These are phyloP conservation scores for Cephonodes hylas DNA, from an alignment of 2,888 invertebrate species.

Conservation along the genomic window DNA sequence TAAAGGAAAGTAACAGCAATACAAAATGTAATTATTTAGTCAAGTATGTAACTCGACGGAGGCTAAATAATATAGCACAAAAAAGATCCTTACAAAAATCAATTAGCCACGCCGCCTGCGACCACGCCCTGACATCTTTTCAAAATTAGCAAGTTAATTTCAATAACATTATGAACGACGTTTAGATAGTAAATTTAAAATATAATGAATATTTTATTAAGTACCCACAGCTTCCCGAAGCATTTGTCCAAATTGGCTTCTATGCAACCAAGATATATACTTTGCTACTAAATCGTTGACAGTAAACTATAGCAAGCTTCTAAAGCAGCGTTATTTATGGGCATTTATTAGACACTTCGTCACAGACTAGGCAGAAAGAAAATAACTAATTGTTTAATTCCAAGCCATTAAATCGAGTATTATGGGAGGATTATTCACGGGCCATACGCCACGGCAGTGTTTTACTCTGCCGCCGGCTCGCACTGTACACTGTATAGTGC, in stretches of 20 bases:
- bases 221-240: background rate
- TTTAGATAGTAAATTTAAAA: background rate
- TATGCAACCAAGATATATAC: background rate
- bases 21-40: background rate
- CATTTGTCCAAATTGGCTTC: background rate
- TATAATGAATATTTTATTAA: background rate
- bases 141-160: background rate
- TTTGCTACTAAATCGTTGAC: too few relatives aligned
- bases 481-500: slow-evolving; percentile 24
- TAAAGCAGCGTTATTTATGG: background rate
- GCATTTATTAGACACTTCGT: slow-evolving; percentile 29
- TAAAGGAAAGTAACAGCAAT: background rate
- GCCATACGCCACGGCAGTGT: slow-evolving; percentile 72
- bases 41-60: background rate
- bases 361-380: slow-evolving; percentile 75
- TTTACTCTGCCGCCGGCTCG: slow-evolving; percentile 38
- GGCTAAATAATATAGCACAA: background rate
- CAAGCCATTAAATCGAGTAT: slow-evolving; percentile 77
- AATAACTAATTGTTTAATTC: slow-evolving; percentile 80
- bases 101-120: background rate
- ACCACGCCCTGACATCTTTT: background rate
- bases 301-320: background rate
- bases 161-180: background rate
- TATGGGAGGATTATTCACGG: slow-evolving; percentile 78
- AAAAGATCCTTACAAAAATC: background rate